phyloP scores from a whole-genome alignment of 1,140 invertebrate species.

The Scaptomyza graminum region DNA sequence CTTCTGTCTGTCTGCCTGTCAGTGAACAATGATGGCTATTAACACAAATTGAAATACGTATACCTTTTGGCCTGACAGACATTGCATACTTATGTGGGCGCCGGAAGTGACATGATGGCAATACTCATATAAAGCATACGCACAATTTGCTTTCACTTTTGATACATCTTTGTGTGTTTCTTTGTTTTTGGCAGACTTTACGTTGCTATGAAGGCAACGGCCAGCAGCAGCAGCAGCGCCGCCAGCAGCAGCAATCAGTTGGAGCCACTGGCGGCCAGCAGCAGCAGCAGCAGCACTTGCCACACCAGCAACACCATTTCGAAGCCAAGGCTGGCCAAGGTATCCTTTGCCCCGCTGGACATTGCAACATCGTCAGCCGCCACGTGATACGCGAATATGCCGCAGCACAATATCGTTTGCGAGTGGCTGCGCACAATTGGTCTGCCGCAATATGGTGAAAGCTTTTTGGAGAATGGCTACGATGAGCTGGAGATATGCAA shows the following conservation, averaged over 20 bases:
- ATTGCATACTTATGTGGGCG: conserved; percentile 45
- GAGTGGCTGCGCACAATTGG: conserved; percentile 96
- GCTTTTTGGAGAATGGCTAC: conserved; percentile 97
- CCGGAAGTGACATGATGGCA: conserved; percentile 46
- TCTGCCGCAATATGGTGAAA: conserved; percentile 94
- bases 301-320: conserved; percentile 17
- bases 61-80: conserved; percentile 1
- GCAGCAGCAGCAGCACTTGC: conserved; percentile 32
- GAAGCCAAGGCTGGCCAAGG: conserved; percentile 67
- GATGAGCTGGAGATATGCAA: conserved; percentile 98
- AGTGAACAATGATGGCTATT: conserved; percentile 78
- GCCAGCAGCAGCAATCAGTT: conserved; percentile 73
- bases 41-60: conserved; percentile 78
- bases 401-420: conserved; percentile 89
- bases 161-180: background rate
- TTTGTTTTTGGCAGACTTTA: conserved; percentile 12
- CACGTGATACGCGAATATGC: conserved; percentile 83
- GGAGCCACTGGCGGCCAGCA: conserved; percentile 56
- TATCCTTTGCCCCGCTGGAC: conserved; percentile 78
- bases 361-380: conserved; percentile 58
- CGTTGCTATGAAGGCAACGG: conserved; percentile 82
- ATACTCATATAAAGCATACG: conserved; percentile 57
- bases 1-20: background rate
- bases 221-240: conserved; percentile 73
- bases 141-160: conserved; percentile 31